Evolutionary conservation across 2,888 invertebrate genomes (phyloP).

Genomic region (Sympetrum striolatum): DNA sequence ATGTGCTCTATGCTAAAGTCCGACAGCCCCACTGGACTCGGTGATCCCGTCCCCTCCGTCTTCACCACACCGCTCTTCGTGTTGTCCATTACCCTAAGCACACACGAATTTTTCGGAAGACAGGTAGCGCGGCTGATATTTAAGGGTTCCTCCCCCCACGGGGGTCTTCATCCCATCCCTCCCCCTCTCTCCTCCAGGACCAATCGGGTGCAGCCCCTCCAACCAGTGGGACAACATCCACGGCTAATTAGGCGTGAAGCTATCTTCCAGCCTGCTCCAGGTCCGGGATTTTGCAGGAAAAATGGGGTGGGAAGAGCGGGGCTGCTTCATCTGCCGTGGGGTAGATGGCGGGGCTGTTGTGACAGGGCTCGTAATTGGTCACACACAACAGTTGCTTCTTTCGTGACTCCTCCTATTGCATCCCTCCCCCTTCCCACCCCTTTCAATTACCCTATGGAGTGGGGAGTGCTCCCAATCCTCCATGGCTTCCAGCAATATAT

Average conservation of each 20-base stretch:
- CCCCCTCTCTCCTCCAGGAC: background rate
- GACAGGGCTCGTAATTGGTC: background rate
- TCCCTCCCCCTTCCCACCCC: background rate
- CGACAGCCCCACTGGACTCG: slow-evolving; percentile 46
- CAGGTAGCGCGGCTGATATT: background rate
- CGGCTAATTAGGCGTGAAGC: background rate
- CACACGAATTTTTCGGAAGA: too few relatives aligned
- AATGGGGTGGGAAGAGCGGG: background rate
- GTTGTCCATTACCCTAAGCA: background rate
- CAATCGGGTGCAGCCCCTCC: background rate
- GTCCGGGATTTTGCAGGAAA: background rate
- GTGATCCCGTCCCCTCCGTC: background rate
- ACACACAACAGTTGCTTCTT: background rate
- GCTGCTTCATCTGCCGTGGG: background rate
- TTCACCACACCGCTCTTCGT: background rate
- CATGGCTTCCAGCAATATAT: background rate
- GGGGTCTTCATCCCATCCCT: background rate
- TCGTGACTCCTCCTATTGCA: background rate
- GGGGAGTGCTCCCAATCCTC: background rate
- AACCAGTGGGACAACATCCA: background rate
- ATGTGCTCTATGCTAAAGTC: slow-evolving; percentile 71
- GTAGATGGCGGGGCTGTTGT: background rate
- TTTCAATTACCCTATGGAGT: background rate
- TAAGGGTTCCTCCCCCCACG: background rate
- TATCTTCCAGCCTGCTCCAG: background rate